A percentile compares a stretch with the other conserved stretches of the same genome.
Evolutionary conservation across 2,888 invertebrate species (phyloP).

Genomic region (Sesia bembeciformis): DNA sequence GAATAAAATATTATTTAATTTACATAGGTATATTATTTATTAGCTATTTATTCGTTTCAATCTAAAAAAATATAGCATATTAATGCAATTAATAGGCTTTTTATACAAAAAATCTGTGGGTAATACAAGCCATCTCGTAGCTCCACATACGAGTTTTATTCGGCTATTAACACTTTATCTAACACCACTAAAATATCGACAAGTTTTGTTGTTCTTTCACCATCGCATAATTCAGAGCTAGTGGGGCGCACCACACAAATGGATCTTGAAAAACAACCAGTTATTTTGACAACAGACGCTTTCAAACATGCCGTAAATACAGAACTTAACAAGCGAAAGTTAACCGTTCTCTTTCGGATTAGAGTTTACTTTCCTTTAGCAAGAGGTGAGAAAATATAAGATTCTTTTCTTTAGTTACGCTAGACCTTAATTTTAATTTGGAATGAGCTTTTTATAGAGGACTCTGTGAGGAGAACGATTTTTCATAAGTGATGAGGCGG

Average conservation of each 20-base stretch:
- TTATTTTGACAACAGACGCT: conserved; percentile 57
- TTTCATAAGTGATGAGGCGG: conserved; percentile 72
- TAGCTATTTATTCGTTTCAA: too few species aligned
- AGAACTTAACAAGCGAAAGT: conserved; percentile 18
- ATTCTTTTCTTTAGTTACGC: conserved; percentile 48
- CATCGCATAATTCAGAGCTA: conserved; percentile 35
- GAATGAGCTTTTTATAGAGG: conserved; percentile 71
- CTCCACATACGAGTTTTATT: conserved; percentile 20
- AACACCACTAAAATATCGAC: conserved; percentile 51
- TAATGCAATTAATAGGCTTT: not conserved
- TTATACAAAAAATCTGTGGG: not conserved
- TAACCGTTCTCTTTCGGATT: conserved; percentile 11
- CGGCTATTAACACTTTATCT: conserved; percentile 51
- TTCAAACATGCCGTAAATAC: conserved; percentile 41
- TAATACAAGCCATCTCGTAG: conserved; percentile 22
- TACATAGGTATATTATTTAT: too few species aligned
- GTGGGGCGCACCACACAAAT: conserved; percentile 53
- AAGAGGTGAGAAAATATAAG: conserved; percentile 28
- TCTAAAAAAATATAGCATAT: too few species aligned
- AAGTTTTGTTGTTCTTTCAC: conserved; percentile 59
- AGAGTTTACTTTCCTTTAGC: conserved; percentile 23
- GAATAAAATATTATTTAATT: too few species aligned
- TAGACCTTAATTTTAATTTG: conserved; percentile 74
- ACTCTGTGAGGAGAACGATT: conserved; percentile 62
- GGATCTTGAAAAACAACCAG: conserved; percentile 68